Base-by-base conservation (phyloP, 2,797 vertebrate genomes). In the Pangasius mekongensis region DNA sequence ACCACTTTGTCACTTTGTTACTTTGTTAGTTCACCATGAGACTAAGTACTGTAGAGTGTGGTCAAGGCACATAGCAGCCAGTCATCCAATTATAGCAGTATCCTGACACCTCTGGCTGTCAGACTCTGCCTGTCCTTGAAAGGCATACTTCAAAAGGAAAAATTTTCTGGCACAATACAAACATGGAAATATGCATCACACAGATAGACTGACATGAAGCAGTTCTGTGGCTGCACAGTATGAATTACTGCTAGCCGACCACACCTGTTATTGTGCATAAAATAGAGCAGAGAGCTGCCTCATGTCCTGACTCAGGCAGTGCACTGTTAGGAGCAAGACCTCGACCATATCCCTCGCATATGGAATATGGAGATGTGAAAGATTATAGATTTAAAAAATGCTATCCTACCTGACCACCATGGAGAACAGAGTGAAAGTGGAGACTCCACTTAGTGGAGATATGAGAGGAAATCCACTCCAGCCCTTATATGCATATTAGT, bases 81-180 rank as follows among this genome's bases (percentile, higher is more conserved):
- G 76, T 78, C 76, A 33, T 56, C 30, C 30, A 78, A 78, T 33
- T 78, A 56, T 56, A 78, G 76, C 1, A 80, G 30, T 20, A 56
- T 22, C 8, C 49, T 24, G 20, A 81, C 30, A 81, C 30, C 30
- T 24, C 56, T 81, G 33, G 9, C 18, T 56, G 33, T 80, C 77
- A 80, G 77, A 80, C 77, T 54, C 49, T 58, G 30, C 2, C 43
- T 49, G 39, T 76, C 74, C 43, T 77, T 77, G 74, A 77, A 77
- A 52, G 74, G 24, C 27, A 77, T 16, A n/a, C 73, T 43, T 47
- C 39, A 74, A 74, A 11, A 74, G 10, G 9, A 27, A 74, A 36
- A 74, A 27, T 39, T 0, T 71, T 36, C 2, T 71, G 67, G 33
- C 8, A 78, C n/a, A 54, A 54, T 78, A 78, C 49, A 78, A 78